phyloP scores from a whole-genome alignment of 2,797 vertebrate species.

The Sebastes minor region DNA sequence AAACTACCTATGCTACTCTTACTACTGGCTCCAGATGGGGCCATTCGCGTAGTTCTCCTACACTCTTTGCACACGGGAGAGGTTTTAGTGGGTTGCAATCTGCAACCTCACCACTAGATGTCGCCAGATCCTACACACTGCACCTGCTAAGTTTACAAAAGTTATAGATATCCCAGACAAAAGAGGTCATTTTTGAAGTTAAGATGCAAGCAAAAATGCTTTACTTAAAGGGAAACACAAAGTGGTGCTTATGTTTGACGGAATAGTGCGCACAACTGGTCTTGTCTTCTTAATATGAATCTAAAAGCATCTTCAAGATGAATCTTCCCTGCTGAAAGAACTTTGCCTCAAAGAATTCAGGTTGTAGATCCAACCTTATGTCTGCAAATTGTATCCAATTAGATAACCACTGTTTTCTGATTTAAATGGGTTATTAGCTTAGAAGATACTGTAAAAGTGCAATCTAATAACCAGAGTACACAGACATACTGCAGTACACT shows the following conservation, averaged over 20 bases:
- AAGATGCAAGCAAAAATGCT: not conserved
- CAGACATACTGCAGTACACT: conserved; percentile 25
- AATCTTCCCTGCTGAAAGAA: not conserved
- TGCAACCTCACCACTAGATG: no score
- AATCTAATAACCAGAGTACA: not conserved
- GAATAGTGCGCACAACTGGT: not conserved
- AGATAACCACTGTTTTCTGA: not conserved
- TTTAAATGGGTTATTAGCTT: not conserved
- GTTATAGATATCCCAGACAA: not conserved
- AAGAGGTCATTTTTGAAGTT: not conserved
- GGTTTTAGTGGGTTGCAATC: no score
- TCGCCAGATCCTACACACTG: no score
- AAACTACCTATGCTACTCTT: no score
- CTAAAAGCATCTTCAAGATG: not conserved
- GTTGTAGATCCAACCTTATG: not conserved
- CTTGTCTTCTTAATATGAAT: not conserved
- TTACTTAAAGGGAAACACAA: not conserved
- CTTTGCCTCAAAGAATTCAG: not conserved
- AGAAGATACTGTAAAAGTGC: not conserved
- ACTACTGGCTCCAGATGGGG: no score
- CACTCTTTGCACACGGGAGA: no score
- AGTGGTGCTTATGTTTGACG: not conserved
- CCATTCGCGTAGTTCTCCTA: no score
- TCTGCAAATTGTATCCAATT: not conserved
- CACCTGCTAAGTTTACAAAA: not conserved